A percentile compares a stretch with the other conserved stretches of the same genome.
Evolutionary conservation across 2,797 vertebrate genomes (phyloP).

Genomic region (Gouania willdenowi): DNA sequence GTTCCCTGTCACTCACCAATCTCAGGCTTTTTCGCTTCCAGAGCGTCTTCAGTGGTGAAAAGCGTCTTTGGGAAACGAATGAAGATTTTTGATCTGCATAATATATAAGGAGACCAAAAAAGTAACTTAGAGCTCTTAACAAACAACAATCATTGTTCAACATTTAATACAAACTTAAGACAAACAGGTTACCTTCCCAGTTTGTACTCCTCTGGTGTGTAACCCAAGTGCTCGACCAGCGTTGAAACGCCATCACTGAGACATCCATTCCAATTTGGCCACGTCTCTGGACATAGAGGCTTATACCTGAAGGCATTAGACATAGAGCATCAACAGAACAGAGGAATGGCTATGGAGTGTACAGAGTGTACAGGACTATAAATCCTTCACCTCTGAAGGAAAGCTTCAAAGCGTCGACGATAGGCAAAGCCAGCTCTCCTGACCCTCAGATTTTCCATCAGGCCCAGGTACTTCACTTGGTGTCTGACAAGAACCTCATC

Average conservation of each 20-base stretch:
- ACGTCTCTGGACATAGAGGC: slow-evolving; percentile 91
- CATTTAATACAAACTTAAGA: neutral
- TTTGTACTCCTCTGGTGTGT: slow-evolving; percentile 94
- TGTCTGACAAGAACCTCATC: slow-evolving; percentile 94
- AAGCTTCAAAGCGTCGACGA: slow-evolving; percentile 89
- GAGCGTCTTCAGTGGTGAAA: slow-evolving; percentile 91
- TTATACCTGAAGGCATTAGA: slow-evolving; percentile 81
- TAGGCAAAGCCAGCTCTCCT: slow-evolving; percentile 96
- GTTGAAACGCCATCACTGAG: slow-evolving; percentile 86
- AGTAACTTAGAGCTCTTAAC: no score
- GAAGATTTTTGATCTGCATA: slow-evolving; percentile 92
- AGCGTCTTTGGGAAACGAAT: slow-evolving; percentile 96
- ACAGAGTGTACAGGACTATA: no score
- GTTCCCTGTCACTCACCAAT: slow-evolving; percentile 76
- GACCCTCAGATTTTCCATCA: slow-evolving; percentile 96
- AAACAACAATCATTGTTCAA: no score
- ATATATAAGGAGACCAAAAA: neutral
- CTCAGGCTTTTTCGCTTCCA: slow-evolving; percentile 88
- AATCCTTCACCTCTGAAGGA: slow-evolving; percentile 84
- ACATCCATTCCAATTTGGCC: slow-evolving; percentile 89
- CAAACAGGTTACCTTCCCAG: slow-evolving; percentile 84
- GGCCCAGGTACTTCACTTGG: slow-evolving; percentile 94
- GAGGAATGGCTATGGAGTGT: neutral
- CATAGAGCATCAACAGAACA: neutral
- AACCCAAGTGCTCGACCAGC: slow-evolving; percentile 89